Base-by-base conservation (phyloP, 2,888 invertebrate genomes). In the Lymantria dispar region DNA sequence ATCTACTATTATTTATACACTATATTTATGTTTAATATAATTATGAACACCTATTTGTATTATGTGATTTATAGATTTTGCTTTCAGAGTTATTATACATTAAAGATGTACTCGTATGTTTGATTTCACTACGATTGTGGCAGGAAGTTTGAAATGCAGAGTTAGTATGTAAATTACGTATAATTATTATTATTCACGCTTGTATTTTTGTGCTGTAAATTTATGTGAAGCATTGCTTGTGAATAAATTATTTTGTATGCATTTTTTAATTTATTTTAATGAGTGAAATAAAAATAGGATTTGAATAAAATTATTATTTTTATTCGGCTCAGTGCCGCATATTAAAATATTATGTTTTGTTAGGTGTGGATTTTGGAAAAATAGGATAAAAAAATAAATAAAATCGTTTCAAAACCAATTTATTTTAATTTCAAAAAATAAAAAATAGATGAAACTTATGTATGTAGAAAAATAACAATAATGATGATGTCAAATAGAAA, bases 351-450 rank as follows among this genome's bases (percentile, higher is more conserved):
- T 31, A 56, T 62, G 14, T 14, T 54, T 61, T 47, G 52, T 55
- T 39, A 55, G 58, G 57, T 64, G 57, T 54, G 62, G 62, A 56
- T 55, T 44, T 63, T 58, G 60, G 62, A 55, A 57, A 58, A 60
- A 62, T 63, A 54, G 57, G 51, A 60, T 58, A 72, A 67, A 72
- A 68, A 72, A 64, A 59, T 58, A 68, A 67, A 71, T 60, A 57
- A 54, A 67, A 66, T 59, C 33, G 38, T 52, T 63, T 52, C 46
- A 59, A 68, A n/a, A 68, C 67, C 52, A 70, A 68, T 74, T 74
- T 77, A 74, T 76, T 76, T 58, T 53, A 61, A 62, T 60, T 58
- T 38, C 54, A 38, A 71, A 68, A 73, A 60, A 53, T n/a, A n/a
- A 68, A 66, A 66, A 61, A 48, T 62, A 63, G 45, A 47, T 56